Evolutionary conservation across 1,140 invertebrate genomes (phyloP), one percentile per base, ranked within the genome.

Genomic region (Eriocheir sinensis): DNA sequence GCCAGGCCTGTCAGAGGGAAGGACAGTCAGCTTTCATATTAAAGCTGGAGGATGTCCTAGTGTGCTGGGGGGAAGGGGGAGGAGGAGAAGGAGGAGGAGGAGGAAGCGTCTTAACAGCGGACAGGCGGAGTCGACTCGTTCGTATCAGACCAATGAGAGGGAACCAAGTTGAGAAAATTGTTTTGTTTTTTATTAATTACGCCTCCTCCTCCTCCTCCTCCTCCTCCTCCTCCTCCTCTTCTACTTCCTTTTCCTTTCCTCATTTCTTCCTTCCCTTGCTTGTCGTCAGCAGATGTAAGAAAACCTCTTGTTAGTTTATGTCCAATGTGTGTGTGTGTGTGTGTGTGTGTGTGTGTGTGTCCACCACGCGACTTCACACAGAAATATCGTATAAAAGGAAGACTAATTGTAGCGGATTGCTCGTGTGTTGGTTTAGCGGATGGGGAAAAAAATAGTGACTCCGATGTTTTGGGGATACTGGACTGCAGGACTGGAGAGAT

Each of bases 1-100:
- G 27, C 60, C 2, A 21, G 60, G 21, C 27, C 60, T 72, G 60
- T 72, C 60, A n/a, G 60, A 72, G n/a, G 60, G 60, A 72, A 72
- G 60, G 60, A 72, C 60, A 72, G 60, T 72, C 60, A 1, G n/a
- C 27, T 72, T 72, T 72, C 60, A n/a, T 72, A n/a, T 72, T n/a
- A 72, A 72, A n/a, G 60, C 60, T 27, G 60, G 60, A n/a, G 21
- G 60, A 21, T 72, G 27, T 72, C 60, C 60, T 72, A n/a, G 60
- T 6, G 60, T 72, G 60, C 0, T 0, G 60, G 60, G 27, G 12
- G 27, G 27, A 72, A 72, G 21, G 21, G 6, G 27, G 1, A 72
- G 60, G 60, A n/a, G 60, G 60, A 72, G 27, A n/a, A n/a, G 60
- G 60, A 72, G 60, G 60, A 72, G 60, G 60, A 72, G 60, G 60